Conservation (phyloP, 2,888 invertebrate species). For the Clepsis dumicolana region DNA sequence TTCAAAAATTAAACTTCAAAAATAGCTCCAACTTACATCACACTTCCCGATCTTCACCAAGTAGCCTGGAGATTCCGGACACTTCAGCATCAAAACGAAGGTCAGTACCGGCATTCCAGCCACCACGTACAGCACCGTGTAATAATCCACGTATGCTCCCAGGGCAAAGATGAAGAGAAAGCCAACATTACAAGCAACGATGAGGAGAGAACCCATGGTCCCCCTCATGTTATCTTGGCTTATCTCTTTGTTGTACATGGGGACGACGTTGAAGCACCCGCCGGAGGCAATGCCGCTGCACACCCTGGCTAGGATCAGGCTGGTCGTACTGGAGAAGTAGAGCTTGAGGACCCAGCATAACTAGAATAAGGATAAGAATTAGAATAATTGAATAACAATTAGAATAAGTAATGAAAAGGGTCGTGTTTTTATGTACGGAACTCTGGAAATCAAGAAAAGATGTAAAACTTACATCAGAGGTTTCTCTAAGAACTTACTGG, state of each 20-base stretch:
- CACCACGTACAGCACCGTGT: constrained; percentile 60
- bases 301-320: constrained; percentile 61
- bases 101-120: constrained; percentile 59
- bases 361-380: constrained; percentile 62
- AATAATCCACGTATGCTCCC: constrained; percentile 66
- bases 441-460: no score
- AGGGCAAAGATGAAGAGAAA: constrained; percentile 65
- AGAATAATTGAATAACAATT: constrained; percentile 33
- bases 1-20: no score
- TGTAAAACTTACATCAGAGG: no score
- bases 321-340: constrained; percentile 53
- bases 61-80: constrained; percentile 73
- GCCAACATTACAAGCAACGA: constrained; percentile 62
- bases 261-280: constrained; percentile 65
- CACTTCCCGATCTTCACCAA: constrained; percentile 64
- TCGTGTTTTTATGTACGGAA: no score
- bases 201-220: constrained; percentile 61
- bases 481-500: no score
- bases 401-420: no score
- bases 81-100: constrained; percentile 60
- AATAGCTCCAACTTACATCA: constrained; percentile 57
- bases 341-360: constrained; percentile 68
- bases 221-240: constrained; percentile 70
- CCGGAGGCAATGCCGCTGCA: constrained; percentile 65
- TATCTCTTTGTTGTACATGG: constrained; percentile 72